Base-by-base conservation (phyloP, 1,140 invertebrate species). In the Leptopilina clavipes region DNA sequence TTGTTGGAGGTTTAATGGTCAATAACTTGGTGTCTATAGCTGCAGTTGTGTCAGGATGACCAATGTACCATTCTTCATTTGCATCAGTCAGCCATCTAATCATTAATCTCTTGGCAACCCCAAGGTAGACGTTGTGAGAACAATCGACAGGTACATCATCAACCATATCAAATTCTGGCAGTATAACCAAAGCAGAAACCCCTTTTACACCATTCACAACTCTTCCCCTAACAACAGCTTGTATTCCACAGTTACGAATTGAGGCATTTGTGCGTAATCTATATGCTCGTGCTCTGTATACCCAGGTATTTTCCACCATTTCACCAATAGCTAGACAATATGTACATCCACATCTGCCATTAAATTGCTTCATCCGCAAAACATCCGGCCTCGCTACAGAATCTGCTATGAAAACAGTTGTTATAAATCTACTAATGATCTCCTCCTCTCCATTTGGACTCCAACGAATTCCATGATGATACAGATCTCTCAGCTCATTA, bases 121-220 rank as follows among this genome's bases (percentile, higher is more conserved):
- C 25, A 31, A 31, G 25, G 5, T 2, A 31, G 1, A 31, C 5
- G 25, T 31, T 31, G 25, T 31, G 25, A 31, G 25, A 31, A 5
- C 25, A 31, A 31, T 31, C 5, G 1, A 31, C 25, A 31, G 25
- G 25, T 31, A 31, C 19, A 43, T 54, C n/a, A 8, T 22, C 70
- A 43, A 77, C 17, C 1, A 71, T n/a, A 43, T 75, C 71, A n/a
- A 75, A 71, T 40, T 19, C 17, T 70, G 74, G 45, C n/a, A 75
- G 10, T 40, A 9, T 70, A 6, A 44, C 48, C 17, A 75, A 71
- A 19, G 70, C 70, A 22, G 74, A 76, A 12, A 48, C 25, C 3
- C 74, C 74, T 75, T 71, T 70, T 10, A 75, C 65, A n/a, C 45
- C 59, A 25, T 8, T 11, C 37, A 48, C 22, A 5, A 40, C 2